These are phyloP conservation scores for Parambassis ranga DNA, from an alignment of 2,797 vertebrate species.

Conservation along the genomic window DNA sequence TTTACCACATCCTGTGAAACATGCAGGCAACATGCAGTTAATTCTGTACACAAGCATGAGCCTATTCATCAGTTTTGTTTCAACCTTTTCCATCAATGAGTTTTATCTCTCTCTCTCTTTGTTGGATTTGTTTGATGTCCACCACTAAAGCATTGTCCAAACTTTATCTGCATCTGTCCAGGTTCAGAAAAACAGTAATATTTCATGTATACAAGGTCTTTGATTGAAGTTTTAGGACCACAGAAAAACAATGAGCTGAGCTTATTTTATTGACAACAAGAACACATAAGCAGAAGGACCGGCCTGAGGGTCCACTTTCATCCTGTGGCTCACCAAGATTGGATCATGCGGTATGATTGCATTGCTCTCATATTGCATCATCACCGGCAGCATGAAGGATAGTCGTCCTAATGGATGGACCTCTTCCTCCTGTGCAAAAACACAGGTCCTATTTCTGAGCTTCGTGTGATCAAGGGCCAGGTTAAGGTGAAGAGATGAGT, in stretches of 20 bases:
- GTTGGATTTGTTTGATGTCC: background rate
- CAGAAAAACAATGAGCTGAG: conserved; percentile 33
- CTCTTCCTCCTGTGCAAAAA: conserved; percentile 13
- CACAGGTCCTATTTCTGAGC: conserved; percentile 25
- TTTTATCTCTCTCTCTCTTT: background rate
- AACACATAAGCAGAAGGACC: conserved; percentile 45
- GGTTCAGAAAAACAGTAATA: conserved; percentile 6
- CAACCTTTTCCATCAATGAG: background rate
- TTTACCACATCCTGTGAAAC: conserved; percentile 32
- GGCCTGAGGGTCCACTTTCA: conserved; percentile 55
- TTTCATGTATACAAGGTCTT: conserved; percentile 15
- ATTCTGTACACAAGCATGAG: background rate
- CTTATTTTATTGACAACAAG: conserved; percentile 39
- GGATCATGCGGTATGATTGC: conserved; percentile 64
- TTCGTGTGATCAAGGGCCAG: conserved; percentile 24
- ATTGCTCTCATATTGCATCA: conserved; percentile 73
- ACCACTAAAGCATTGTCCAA: background rate
- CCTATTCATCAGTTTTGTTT: conserved; percentile 16
- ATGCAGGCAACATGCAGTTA: background rate
- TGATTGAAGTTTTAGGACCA: conserved; percentile 30
- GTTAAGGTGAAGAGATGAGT: conserved; percentile 22
- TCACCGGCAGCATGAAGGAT: conserved; percentile 60
- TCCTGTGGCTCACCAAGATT: conserved; percentile 46
- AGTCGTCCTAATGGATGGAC: conserved; percentile 44
- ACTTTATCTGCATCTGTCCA: background rate